Evolutionary conservation across 2,113 vertebrate species (phyloP), one percentile per base, ranked within the genome.

Genomic region (Eulemur macaco): DNA sequence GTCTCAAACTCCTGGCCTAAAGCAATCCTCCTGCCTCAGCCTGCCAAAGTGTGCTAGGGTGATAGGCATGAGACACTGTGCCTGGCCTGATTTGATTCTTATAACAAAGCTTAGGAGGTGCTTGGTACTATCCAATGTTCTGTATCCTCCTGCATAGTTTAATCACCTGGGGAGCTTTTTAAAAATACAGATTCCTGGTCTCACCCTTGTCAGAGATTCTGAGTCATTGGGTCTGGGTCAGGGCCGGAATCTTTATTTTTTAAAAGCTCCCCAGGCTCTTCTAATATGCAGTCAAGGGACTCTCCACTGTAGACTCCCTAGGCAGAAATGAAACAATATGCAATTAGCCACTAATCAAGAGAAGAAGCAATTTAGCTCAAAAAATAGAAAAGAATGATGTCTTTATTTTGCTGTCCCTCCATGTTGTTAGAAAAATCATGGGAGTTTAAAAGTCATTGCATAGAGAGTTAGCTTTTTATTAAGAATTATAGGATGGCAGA

Each of bases 391-490:
- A 68, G 54, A 93, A 63, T 81, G 47, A 82, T 96, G 85, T 73
- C 63, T 68, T 92, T 60, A 80, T 96, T 96, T 97, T 96, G 73
- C 45, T 80, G 9, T 85, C 17, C 23, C 31, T 89, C 66, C 56
- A 42, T 92, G 47, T 89, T 29, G 4, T 94, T 83, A 96, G 73
- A 77, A 83, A 96, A 77, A 86, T 82, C 14, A 56, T 37, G 31
- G 2, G 37, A 89, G n/a, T 71, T 74, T 80, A 86, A 93, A 92
- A 81, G 80, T 94, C 56, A 89, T 50, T 73, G 29, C 52, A 39
- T 60, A 84, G 84, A 71, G 34, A 93, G 87, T 64, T 66, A 88
- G n/a, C n/a, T 89, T 93, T 95, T 84, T 89, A 86, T 91, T 94
- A 92, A 77, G 68, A 73, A 83, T 82, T 45, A 58, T 13, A 60